phyloP scores from a whole-genome alignment of 2,888 invertebrate species.

The Idaea straminata region DNA sequence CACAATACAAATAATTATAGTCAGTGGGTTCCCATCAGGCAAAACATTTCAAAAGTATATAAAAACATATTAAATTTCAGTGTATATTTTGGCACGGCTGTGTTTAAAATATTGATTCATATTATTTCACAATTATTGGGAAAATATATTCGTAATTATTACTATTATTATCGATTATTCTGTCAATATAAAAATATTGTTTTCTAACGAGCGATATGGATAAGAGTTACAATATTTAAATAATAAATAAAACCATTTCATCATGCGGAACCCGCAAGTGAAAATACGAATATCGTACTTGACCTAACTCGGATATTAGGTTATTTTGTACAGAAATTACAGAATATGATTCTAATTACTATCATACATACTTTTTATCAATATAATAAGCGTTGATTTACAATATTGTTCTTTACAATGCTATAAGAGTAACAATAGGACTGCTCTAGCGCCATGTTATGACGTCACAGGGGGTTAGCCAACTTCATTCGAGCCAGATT shows the following conservation, averaged over 20 bases:
- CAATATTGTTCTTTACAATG: background rate
- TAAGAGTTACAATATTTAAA: background rate
- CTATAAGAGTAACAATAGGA: too few species aligned
- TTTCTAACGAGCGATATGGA: background rate
- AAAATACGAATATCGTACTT: background rate
- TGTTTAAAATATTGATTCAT: conserved; percentile 34
- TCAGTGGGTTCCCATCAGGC: too few species aligned
- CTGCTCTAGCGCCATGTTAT: too few species aligned
- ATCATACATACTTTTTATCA: background rate
- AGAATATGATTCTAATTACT: background rate
- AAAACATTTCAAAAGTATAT: conserved; percentile 10
- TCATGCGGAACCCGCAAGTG: background rate
- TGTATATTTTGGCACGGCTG: conserved; percentile 62
- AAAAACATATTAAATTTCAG: conserved; percentile 8
- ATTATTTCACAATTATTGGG: conserved; percentile 28
- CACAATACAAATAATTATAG: too few species aligned
- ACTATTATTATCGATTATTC: background rate
- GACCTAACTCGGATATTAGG: background rate
- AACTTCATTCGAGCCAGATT: too few species aligned
- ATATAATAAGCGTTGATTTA: background rate
- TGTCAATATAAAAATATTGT: background rate
- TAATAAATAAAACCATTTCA: background rate
- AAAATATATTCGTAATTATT: conserved; percentile 28
- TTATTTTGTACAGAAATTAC: background rate
- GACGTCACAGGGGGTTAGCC: too few species aligned